Evolutionary conservation across 2,113 vertebrate genomes (phyloP).

Genomic region (Kryptolebias marmoratus): DNA sequence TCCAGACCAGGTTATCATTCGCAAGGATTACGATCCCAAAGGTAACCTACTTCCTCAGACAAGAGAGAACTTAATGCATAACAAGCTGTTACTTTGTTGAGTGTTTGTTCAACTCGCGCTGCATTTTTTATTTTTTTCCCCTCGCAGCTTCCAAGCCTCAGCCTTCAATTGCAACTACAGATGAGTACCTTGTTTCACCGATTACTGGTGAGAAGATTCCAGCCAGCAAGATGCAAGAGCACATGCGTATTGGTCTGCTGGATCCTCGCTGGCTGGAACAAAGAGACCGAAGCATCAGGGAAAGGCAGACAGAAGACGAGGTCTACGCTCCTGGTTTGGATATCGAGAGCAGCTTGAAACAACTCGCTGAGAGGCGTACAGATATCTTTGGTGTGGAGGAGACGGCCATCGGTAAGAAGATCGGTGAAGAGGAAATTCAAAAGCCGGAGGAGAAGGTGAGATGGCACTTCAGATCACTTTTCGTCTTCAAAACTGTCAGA

Average conservation of each 20-base stretch:
- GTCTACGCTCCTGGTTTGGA: constrained; percentile 97
- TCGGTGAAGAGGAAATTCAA: constrained; percentile 98
- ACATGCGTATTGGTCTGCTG: constrained; percentile 97
- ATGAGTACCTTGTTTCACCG: constrained; percentile 97
- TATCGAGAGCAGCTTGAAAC: constrained; percentile 98
- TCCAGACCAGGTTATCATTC: constrained; percentile 97
- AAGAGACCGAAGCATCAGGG: constrained; percentile 93
- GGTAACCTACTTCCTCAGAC: constrained; percentile 75
- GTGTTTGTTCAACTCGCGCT: constrained; percentile 8
- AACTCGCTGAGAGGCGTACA: constrained; percentile 97
- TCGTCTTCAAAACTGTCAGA: neutral
- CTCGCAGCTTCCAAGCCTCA: constrained; percentile 89
- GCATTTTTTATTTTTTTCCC: constrained; percentile 40
- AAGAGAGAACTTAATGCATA: neutral
- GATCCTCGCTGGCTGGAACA: constrained; percentile 98
- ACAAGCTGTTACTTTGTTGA: neutral
- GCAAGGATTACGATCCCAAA: constrained; percentile 98
- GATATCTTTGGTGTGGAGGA: constrained; percentile 99
- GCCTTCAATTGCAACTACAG: constrained; percentile 80
- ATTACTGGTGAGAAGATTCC: constrained; percentile 98
- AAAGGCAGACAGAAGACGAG: constrained; percentile 96
- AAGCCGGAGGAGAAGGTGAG: constrained; percentile 98
- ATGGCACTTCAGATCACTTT: neutral
- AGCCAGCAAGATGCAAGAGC: constrained; percentile 99
- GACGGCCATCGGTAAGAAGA: constrained; percentile 98